Base-by-base conservation (phyloP, 2,888 invertebrate genomes). In the Hirudinaria manillensis region DNA sequence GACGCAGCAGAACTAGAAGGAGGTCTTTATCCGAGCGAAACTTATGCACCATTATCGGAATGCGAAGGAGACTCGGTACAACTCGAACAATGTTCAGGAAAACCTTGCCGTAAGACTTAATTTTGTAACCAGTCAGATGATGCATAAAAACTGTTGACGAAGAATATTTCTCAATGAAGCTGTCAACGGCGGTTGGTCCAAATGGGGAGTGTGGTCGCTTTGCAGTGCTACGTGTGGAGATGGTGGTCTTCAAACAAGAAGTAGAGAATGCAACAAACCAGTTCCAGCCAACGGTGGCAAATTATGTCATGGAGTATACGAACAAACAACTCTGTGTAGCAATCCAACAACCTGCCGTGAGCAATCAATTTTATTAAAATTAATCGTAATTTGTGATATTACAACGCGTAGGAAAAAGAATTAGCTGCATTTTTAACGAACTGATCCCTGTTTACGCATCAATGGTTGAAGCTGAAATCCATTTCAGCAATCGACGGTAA, bases 41-140 rank as follows among this genome's bases (percentile, higher is more conserved):
- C 29, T n/a, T 72, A 72, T 32, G 53, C 45, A 32, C 72, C 72
- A 24, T n/a, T 72, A 6, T 27, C 75, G 16, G 67, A 70, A 3
- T 85, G 85, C 78, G 72, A 66, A 21, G 85, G 84, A 7, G 78
- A 77, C 13, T 77, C 76, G 51, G 76, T 77, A 34, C 81, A 83
- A 71, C 76, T 72, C 4, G 79, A 80, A 61, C 72, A 77, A 19
- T 85, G 85, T 77, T 80, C 81, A 61, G 71, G 76, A 13, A 77
- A 77, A 55, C 79, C 78, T 10, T 85, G 85, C 79, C 81, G 72
- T 73, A 36, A 72, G 72, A 55, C 3, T 70, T 10, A 68, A 68
- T 29, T 34, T 34, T 2, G 24, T 2, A 27, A 68, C 7, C 19
- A 6, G n/a, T 27, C n/a, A 27, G n/a, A 61, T 16, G 3, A 56